Base-by-base conservation (phyloP, 2,797 vertebrate genomes). In the Dromococcyx pavoninus region DNA sequence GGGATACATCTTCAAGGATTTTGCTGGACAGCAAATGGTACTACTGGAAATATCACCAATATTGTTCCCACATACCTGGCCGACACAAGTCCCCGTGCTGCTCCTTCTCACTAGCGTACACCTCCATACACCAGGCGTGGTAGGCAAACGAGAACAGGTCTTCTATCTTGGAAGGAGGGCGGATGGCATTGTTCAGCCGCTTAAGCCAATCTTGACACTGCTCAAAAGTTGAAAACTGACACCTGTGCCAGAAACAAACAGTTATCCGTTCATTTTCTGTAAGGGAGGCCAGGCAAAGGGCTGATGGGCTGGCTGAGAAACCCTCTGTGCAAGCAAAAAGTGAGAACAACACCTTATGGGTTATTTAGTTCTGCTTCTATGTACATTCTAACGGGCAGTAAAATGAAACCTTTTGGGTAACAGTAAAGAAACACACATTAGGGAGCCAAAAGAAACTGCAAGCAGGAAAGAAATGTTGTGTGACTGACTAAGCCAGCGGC, bases 201-300 rank as follows among this genome's bases (percentile, higher is more conserved):
- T 99, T 99, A 78, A 99, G 96, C 99, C 99, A 99, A 66, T 99
- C 99, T 97, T 99, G 99, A 97, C 99, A 99, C 97, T 99, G 99
- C 97, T 99, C 99, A 65, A 99, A 99, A 30, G 98, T 99, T 93
- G 98, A 98, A 85, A 99, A 99, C 98, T 99, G 99, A 98, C 99
- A 99, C 98, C 99, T 99, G 96, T 32, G 51, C 61, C 95, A 97
- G 91, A 70, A 33, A 85, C 71, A 97, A 96, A 97, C 33, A 95
- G 37, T 10, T 4, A 13, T 8, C 0, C 27, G 54, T 88, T 75
- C 87, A 21, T 28, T 37, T 8, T 25, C 64, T n/a, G 62, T 3
- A 21, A 10, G 19, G 70, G 54, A 69, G 17, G 17, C 6, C 44
- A 69, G 33, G 23, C 33, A 10, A n/a, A n/a, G n/a, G n/a, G n/a